Conservation (phyloP, 1,140 invertebrate species). For the Sipha flava region DNA sequence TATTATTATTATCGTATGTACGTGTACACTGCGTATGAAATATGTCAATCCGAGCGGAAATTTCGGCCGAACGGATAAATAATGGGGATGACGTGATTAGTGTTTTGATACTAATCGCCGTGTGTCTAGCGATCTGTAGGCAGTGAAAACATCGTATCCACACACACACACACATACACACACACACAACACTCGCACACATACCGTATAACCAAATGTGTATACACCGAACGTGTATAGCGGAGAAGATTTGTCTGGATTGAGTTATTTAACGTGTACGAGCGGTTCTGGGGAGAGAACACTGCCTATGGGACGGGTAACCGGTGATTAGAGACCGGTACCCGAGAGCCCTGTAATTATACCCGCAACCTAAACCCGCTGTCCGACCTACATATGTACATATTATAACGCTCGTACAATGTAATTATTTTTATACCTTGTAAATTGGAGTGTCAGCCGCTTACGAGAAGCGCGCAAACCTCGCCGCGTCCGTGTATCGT, state of each 20-base stretch:
- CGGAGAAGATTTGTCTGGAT: neutral
- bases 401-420: neutral
- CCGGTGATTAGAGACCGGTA: conserved; percentile 32
- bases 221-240: too few species aligned
- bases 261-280: conserved; percentile 26
- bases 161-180: too few species aligned
- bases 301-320: neutral
- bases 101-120: conserved; percentile 7
- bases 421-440: conserved; percentile 31
- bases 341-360: conserved; percentile 23
- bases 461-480: neutral
- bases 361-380: neutral
- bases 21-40: too few species aligned
- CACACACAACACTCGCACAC: too few species aligned
- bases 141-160: too few species aligned
- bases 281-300: too few species aligned
- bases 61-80: neutral
- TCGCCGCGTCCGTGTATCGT: neutral
- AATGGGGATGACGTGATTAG: conserved; percentile 11
- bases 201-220: too few species aligned
- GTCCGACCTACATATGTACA: neutral
- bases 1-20: too few species aligned
- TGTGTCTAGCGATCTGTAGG: neutral
- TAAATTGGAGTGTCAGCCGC: conserved; percentile 26
- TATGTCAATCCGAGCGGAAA: neutral